These are phyloP conservation scores for Mongoloraphidia duomilia DNA, from an alignment of 2,888 invertebrate species.

Conservation along the genomic window DNA sequence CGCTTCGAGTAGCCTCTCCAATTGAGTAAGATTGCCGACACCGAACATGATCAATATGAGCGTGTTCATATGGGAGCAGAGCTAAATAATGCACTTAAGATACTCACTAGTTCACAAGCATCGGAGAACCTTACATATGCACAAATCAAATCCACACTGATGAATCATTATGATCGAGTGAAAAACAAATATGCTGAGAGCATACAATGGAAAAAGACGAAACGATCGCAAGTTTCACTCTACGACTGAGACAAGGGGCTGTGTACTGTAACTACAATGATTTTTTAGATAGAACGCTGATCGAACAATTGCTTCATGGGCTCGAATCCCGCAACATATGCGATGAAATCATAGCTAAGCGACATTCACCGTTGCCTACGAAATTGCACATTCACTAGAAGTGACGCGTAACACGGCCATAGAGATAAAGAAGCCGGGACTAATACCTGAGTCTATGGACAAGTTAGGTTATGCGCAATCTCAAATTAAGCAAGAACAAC, in stretches of 20 bases:
- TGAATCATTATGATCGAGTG: background rate
- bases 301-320: constrained; percentile 6
- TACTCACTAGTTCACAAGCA: background rate
- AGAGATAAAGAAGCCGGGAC: constrained; percentile 1
- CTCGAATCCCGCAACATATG: constrained; percentile 7
- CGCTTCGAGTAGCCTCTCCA: background rate
- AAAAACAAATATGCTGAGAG: constrained; percentile 8
- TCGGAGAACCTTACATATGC: background rate
- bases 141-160: background rate
- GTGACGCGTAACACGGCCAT: constrained; percentile 3
- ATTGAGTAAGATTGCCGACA: background rate
- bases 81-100: background rate
- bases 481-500: background rate
- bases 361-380: constrained; percentile 5
- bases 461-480: constrained; percentile 1
- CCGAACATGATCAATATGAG: background rate
- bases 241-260: constrained; percentile 7
- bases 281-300: constrained; percentile 6
- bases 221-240: constrained; percentile 5
- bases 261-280: constrained; percentile 8
- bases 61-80: constrained; percentile 1
- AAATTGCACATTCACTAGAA: constrained; percentile 7
- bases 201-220: constrained; percentile 4
- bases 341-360: constrained; percentile 7
- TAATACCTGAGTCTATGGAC: background rate